phyloP scores from a whole-genome alignment of 2,113 vertebrate genomes.

The Leptobrachium ailaonicum region DNA sequence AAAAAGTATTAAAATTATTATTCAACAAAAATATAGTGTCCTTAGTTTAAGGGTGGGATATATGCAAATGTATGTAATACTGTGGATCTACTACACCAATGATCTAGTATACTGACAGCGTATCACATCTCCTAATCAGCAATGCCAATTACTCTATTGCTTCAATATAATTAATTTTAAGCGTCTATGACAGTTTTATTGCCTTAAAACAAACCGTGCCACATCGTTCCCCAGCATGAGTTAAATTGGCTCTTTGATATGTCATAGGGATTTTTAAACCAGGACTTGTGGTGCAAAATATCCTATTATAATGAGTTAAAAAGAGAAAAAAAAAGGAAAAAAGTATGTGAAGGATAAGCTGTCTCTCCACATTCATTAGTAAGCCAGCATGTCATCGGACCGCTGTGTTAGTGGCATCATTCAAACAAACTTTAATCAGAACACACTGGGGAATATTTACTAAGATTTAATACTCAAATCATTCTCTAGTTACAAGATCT shows the following conservation, averaged over 20 bases:
- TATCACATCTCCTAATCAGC: not conserved
- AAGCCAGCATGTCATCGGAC: constrained; percentile 40
- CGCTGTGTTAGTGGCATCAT: constrained; percentile 35
- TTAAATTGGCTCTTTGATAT: constrained; percentile 39
- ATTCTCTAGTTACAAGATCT: constrained; percentile 20
- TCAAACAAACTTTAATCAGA: constrained; percentile 45
- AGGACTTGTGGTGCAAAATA: constrained; percentile 12
- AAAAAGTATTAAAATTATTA: too few species aligned
- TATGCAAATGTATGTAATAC: too few species aligned
- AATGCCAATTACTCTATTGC: constrained; percentile 18
- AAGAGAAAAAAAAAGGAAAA: constrained; percentile 19
- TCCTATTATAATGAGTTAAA: constrained; percentile 25
- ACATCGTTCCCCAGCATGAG: not conserved
- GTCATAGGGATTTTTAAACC: constrained; percentile 22
- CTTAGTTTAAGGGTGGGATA: too few species aligned
- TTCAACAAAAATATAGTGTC: too few species aligned
- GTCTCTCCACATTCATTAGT: constrained; percentile 40
- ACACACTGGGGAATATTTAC: constrained; percentile 36
- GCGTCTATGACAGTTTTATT: constrained; percentile 26
- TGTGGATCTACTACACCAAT: too few species aligned
- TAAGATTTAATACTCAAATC: constrained; percentile 26
- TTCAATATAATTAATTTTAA: constrained; percentile 28
- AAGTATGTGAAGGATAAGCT: constrained; percentile 20
- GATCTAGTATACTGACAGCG: too few species aligned
- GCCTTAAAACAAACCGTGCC: constrained; percentile 15